Base-by-base conservation (phyloP, 2,113 vertebrate species). In the Myiozetetes cayanensis region DNA sequence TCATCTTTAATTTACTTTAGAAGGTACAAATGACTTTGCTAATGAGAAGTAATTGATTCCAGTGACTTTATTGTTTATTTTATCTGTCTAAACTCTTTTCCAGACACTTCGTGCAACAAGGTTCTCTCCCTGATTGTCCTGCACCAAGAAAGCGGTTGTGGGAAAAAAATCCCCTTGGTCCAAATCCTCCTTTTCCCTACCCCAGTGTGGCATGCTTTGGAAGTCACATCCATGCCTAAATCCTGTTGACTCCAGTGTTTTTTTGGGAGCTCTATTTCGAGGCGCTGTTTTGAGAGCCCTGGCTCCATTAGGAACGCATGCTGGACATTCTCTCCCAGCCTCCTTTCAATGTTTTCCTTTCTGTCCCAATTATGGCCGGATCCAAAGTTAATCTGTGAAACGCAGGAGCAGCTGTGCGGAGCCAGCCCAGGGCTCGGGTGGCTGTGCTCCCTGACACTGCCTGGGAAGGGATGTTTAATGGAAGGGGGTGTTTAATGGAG, bases 281-380 rank as follows among this genome's bases (percentile, higher is more conserved):
- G 8, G 33, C 61, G 52, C 44, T 52, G 62, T 61, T 93, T 46
- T 7, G 66, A 74, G 50, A 87, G 85, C 44, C 14, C 35, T 77
- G 85, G 83, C 67, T 88, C 67, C 59, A 55, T 89, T 67, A 84
- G 83, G 90, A 72, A 92, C 0, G 6, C 68, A 44, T 55, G 72
- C 83, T 95, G 49, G 75, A 63, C 88, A 50, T 93, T 93, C 63
- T 80, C 85, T 92, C 41, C 28, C 82, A 85, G 87, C 41, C n/a
- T 85, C 28, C 52, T 65, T 39, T 33, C 75, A 33, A 1, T 31
- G 58, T 79, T 86, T n/a, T 56, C 63, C 63, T 35, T 53, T 55
- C 58, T 74, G 67, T 41, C 39, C 63, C 11, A 4, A 15, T 65
- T 70, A 68, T 41, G 62, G 33, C 74, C 0, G 1, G 75, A 90